phyloP scores from a whole-genome alignment of 2,888 invertebrate species.

The Sarcophaga caerulescens region DNA sequence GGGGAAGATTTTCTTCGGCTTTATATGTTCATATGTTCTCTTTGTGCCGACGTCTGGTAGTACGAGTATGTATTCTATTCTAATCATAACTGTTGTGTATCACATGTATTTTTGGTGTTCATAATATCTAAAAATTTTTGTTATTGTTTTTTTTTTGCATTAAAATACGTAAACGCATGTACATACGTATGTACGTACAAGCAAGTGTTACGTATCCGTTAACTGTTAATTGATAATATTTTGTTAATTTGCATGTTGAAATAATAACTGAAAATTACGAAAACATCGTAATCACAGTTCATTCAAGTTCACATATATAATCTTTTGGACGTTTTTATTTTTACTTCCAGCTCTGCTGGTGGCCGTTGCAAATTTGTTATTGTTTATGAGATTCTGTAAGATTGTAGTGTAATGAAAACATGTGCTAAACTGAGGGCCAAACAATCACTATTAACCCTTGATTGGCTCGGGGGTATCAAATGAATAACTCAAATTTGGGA shows the following conservation, averaged over 20 bases:
- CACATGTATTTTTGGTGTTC: not conserved
- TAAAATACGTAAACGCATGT: not conserved
- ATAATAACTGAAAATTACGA: slow-evolving; percentile 4
- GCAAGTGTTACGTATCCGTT: not conserved
- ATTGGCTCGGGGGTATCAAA: no score
- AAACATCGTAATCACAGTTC: not conserved
- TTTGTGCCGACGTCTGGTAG: no score
- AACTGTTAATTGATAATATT: not conserved
- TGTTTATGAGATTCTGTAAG: not conserved
- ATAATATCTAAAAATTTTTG: no score
- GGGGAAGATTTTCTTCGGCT: no score
- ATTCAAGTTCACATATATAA: slow-evolving; percentile 21
- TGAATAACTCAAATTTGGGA: no score
- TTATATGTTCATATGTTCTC: no score
- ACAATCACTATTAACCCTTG: no score
- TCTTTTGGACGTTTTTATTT: not conserved
- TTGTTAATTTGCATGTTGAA: not conserved
- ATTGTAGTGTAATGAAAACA: not conserved
- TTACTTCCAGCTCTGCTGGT: slow-evolving; percentile 24
- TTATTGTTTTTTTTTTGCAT: no score
- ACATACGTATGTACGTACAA: not conserved
- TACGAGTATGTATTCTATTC: no score
- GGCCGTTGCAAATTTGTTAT: slow-evolving; percentile 10
- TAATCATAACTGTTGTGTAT: not conserved
- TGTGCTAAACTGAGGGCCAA: not conserved